These are phyloP conservation scores for Odontophorus gujanensis DNA, from an alignment of 2,113 vertebrate species.

Conservation along the genomic window DNA sequence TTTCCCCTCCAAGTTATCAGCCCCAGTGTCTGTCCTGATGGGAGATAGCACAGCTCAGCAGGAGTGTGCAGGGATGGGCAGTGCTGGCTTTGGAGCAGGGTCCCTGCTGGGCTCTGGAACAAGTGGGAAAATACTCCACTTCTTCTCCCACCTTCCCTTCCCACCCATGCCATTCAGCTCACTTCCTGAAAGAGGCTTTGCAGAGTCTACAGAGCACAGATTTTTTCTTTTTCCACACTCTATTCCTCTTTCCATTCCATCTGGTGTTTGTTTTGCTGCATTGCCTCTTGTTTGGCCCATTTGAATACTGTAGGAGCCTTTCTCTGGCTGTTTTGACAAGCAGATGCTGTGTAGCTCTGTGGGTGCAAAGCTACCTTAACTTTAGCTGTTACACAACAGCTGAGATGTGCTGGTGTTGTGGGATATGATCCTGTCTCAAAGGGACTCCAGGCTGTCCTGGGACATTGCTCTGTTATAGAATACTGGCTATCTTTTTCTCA, in stretches of 20 bases:
- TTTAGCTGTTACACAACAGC: fast-evolving
- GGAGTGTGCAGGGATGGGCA: background rate
- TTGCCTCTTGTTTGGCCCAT: background rate
- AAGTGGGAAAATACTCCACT: background rate
- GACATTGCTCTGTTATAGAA: background rate
- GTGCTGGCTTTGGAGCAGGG: background rate
- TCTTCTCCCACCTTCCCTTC: background rate
- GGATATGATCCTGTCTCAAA: background rate
- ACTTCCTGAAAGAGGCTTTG: background rate
- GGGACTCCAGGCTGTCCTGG: background rate
- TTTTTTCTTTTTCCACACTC: background rate
- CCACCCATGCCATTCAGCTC: background rate
- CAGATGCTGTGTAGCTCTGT: background rate
- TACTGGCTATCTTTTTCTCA: background rate
- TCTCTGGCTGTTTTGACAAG: background rate
- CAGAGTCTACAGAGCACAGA: background rate
- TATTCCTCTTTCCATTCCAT: background rate
- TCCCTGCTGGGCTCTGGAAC: background rate
- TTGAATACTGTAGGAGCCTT: background rate
- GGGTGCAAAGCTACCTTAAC: fast-evolving
- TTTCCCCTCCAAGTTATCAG: background rate
- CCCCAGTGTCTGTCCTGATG: background rate
- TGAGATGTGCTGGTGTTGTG: background rate
- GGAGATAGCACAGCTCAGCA: background rate
- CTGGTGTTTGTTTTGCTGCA: background rate